phyloP scores from a whole-genome alignment of 2,113 vertebrate genomes.

The Oxyura jamaicensis region DNA sequence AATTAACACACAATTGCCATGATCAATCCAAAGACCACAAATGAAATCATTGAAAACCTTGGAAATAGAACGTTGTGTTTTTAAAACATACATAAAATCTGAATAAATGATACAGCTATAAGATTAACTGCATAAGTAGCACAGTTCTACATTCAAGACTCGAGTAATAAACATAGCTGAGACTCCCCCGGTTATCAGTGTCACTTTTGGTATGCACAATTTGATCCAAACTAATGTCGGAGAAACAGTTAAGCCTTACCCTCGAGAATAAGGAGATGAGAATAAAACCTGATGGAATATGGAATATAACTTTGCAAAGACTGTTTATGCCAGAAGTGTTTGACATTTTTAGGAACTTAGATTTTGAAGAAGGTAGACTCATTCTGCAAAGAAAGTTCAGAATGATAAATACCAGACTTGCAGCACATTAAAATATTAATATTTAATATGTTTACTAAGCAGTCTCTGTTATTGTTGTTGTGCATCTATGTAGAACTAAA shows the following conservation, averaged over 20 bases:
- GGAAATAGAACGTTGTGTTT: background rate
- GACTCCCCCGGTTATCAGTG: rapidly evolving
- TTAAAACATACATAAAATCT: background rate
- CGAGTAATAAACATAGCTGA: rapidly evolving
- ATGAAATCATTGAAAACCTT: background rate
- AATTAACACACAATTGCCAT: background rate
- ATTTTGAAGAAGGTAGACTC: constrained; percentile 5
- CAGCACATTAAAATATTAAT: constrained; percentile 54
- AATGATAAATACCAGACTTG: constrained; percentile 58
- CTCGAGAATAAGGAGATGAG: background rate
- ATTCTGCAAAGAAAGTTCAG: constrained; percentile 66
- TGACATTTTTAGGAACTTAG: background rate
- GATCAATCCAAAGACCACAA: background rate
- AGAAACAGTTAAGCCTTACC: constrained; percentile 1
- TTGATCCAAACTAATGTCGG: rapidly evolving
- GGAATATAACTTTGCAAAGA: background rate
- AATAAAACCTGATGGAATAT: background rate
- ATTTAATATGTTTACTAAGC: constrained; percentile 52
- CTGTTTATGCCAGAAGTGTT: background rate
- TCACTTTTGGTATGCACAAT: background rate
- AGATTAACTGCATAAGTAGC: rapidly evolving
- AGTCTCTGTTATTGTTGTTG: constrained; percentile 16
- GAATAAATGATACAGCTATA: background rate
- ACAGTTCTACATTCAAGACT: background rate
- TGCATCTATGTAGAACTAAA: background rate